Evolutionary conservation across 2,113 vertebrate species (phyloP), one percentile per base, ranked within the genome.

Genomic region (Grallaria varia): DNA sequence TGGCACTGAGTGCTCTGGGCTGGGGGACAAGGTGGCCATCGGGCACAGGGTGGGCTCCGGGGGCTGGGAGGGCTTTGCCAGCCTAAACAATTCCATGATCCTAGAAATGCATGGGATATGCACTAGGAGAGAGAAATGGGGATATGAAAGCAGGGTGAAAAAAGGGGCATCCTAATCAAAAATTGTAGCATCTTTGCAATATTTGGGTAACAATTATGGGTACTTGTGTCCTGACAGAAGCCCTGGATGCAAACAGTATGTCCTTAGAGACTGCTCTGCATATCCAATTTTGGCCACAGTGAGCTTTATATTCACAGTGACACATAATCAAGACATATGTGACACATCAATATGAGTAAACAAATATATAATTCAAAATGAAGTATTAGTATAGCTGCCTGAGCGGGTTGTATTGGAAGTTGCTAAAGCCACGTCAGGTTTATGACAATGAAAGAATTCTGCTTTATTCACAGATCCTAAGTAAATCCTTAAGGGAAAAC

Each of bases 291-390:
- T 87, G 84, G 69, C 69, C 84, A 82, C 49, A 82, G 72, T 64
- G 47, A 97, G 96, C 69, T 96, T 87, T 95, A 31, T 80, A 95
- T 90, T 93, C 86, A 56, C 12, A 82, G 25, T 90, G 86, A 94
- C 80, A 90, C 50, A 68, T 71, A 89, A 92, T 79, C 55, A 96
- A 97, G 87, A 97, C 91, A 78, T 67, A 96, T 94, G 87, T 47
- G 75, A 55, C 88, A 90, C 68, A 87, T 66, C 69, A 47, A 75
- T 60, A 88, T 63, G 64, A 96, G 93, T 93, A 97, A 96, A 93
- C 81, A 97, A 94, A 96, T 64, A 72, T 62, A 93, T 94, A 96
- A 97, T 91, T 98, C 88, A 97, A 94, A 91, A 91, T 79, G 92
- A 95, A 84, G 79, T 87, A 95, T 87, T 93, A 96, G n/a, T 58